These are phyloP conservation scores for Taphrorychus bicolor DNA, from an alignment of 2,888 invertebrate genomes.

Conservation along the genomic window DNA sequence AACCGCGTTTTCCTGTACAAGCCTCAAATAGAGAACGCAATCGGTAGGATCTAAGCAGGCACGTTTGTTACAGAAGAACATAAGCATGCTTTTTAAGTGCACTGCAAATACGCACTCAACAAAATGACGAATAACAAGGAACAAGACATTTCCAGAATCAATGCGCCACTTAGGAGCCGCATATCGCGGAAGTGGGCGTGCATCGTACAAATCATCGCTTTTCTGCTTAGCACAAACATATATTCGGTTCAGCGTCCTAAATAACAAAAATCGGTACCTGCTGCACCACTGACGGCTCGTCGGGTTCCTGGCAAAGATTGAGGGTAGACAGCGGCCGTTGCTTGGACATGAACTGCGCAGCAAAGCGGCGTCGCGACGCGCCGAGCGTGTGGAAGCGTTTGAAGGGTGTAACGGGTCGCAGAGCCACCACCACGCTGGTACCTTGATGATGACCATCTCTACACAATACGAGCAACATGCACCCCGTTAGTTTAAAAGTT, in stretches of 20 bases:
- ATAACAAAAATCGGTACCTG: conserved; percentile 2
- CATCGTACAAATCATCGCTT: conserved; percentile 17
- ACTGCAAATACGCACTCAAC: neutral
- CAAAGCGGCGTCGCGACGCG: conserved; percentile 54
- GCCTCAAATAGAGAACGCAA: conserved; percentile 2
- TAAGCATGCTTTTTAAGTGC: neutral
- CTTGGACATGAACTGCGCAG: conserved; percentile 47
- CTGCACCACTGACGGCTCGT: neutral
- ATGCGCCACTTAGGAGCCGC: neutral
- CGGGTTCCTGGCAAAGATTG: conserved; percentile 16
- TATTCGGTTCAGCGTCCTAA: neutral
- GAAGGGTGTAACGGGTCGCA: conserved; percentile 55
- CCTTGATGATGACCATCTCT: conserved; percentile 58
- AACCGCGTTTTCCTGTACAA: neutral
- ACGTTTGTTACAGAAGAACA: conserved; percentile 4
- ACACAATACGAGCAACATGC: conserved; percentile 51
- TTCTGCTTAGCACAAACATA: neutral
- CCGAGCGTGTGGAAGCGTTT: conserved; percentile 55
- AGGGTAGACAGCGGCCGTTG: conserved; percentile 51
- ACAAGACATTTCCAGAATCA: conserved; percentile 16
- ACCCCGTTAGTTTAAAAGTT: conserved; percentile 47
- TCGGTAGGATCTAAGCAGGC: neutral
- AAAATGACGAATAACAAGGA: conserved; percentile 3
- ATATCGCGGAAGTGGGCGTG: conserved; percentile 24
- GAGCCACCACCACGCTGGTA: conserved; percentile 57